Base-by-base conservation (phyloP, 2,797 vertebrate species). In the Spinus pinus region DNA sequence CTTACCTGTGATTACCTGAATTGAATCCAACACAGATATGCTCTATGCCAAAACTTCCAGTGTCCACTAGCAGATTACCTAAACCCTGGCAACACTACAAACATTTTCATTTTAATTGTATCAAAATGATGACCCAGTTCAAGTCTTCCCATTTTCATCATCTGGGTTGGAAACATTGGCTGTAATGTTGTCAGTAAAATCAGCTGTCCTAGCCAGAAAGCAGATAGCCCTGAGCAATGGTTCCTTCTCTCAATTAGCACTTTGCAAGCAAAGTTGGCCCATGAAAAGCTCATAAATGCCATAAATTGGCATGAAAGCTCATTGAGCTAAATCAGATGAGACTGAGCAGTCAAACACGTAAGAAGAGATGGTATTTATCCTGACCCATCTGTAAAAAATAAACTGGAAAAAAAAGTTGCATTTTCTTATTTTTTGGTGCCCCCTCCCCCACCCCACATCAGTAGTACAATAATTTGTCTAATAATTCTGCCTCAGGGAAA, bases 151-250 rank as follows among this genome's bases (percentile, higher is more conserved):
- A 11, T 57, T 96, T 94, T 95, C 60, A 87, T 84, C 33, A 50
- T 69, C 84, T 87, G 65, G 49, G 44, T 54, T 88, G 28, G 46
- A 88, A 96, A 90, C 82, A 94, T 44, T 20, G 11, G 60, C 91
- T 91, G 93, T 86, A 74, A 89, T 71, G 46, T 47, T 90, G 88
- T 90, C 93, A 95, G 89, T 53, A 94, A 93, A 92, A 85, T 82
- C 82, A 88, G 84, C 67, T 69, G 24, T 71, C 51, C 69, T 11
- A 46, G 82, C 74, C 73, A 94, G 75, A 84, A 84, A 71, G 61
- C 23, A 14, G 75, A 93, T 74, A 96, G 94, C 90, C 88, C 77
- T 35, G 78, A 90, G 89, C 81, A 58, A 64, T 3, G 53, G 57
- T 35, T 82, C 35, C 28, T 71, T 88, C 89, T 86, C 94, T 96